Conservation (phyloP, 64 coral and sea anemone genomes). For the Trachythela sp. region DNA sequence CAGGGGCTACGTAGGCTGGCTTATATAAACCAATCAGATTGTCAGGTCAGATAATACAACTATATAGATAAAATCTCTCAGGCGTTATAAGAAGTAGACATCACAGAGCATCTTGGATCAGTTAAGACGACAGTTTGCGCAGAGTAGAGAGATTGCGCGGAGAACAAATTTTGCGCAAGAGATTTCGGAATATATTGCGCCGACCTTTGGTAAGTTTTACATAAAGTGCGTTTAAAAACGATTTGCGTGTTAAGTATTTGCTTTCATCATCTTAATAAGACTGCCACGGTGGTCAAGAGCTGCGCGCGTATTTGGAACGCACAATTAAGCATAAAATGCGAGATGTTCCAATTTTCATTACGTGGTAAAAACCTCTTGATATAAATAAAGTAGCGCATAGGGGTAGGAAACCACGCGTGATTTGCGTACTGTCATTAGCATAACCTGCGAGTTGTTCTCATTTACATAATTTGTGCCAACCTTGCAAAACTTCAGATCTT, state of each 20-base stretch:
- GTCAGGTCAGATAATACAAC: not conserved
- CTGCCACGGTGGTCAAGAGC: not conserved
- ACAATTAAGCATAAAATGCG: too few relatives aligned
- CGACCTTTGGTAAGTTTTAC: not conserved
- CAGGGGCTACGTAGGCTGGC: not conserved
- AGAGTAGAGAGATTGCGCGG: not conserved
- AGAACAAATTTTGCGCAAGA: not conserved
- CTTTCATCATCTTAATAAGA: constrained; percentile 13
- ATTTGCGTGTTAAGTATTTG: constrained; percentile 5
- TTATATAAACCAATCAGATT: constrained; percentile 5
- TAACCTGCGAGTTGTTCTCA: too few relatives aligned
- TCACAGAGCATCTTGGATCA: not conserved
- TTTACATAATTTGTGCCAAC: too few relatives aligned
- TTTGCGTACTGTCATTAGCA: too few relatives aligned
- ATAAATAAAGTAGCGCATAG: too few relatives aligned
- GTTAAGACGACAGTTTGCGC: not conserved
- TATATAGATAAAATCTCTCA: not conserved
- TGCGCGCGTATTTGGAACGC: too few relatives aligned
- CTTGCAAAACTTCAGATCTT: too few relatives aligned
- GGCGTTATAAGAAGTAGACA: not conserved
- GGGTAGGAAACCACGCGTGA: too few relatives aligned
- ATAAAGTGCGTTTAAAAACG: not conserved
- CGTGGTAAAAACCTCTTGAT: too few relatives aligned
- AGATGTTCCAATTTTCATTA: too few relatives aligned
- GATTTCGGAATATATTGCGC: not conserved